Conservation (phyloP, 1,140 invertebrate genomes). For the Gonatopus flavifemur region DNA sequence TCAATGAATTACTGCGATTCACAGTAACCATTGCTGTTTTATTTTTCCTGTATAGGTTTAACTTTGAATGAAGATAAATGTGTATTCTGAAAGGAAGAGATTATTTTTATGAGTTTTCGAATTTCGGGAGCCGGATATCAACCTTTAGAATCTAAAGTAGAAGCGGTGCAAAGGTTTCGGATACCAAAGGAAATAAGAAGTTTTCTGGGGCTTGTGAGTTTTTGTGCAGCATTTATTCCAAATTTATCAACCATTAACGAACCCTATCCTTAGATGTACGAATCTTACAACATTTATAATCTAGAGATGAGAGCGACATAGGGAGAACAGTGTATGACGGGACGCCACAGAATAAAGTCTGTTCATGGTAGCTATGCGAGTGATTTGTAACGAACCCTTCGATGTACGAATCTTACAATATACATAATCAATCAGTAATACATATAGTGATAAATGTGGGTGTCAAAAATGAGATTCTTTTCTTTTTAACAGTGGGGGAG, state of each 20-base stretch:
- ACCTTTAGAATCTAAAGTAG: slow-evolving; percentile 28
- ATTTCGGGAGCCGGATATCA: slow-evolving; percentile 25
- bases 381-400: no score
- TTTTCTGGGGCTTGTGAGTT: slow-evolving; percentile 41
- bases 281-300: slow-evolving; percentile 44
- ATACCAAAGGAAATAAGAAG: slow-evolving; percentile 29
- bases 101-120: slow-evolving; percentile 36
- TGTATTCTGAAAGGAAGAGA: slow-evolving; percentile 25
- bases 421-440: no score
- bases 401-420: slow-evolving; percentile 29
- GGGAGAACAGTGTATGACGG: no score
- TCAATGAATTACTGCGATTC: no score
- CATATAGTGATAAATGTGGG: no score
- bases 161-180: slow-evolving; percentile 24
- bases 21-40: no score
- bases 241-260: slow-evolving; percentile 13
- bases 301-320: slow-evolving; percentile 37
- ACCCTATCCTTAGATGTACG: slow-evolving; percentile 27
- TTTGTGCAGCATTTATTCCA: no score
- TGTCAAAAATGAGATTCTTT: no score
- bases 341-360: no score
- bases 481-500: no score
- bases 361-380: no score
- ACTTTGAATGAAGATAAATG: slow-evolving; percentile 36
- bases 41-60: no score